A percentile compares a stretch with the other conserved stretches of the same genome.
Evolutionary conservation across 2,797 vertebrate species (phyloP).

Genomic region (Brachyrhaphis roseni): DNA sequence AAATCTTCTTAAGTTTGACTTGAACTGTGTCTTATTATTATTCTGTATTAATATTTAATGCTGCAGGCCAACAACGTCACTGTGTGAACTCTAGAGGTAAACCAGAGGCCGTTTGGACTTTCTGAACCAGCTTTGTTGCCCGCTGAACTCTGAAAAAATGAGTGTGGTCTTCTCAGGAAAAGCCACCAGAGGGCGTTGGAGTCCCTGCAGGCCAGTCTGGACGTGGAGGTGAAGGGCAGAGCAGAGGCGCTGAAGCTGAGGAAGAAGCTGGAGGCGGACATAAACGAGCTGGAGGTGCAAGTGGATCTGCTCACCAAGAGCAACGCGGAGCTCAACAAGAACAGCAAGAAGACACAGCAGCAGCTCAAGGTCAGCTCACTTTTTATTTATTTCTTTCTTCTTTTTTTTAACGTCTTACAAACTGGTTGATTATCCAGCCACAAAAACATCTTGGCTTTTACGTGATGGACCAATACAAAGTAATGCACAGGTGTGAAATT

Average conservation of each 20-base stretch:
- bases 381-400: neutral
- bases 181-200: slow-evolving; percentile 83
- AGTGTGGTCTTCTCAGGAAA: slow-evolving; percentile 69
- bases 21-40: neutral
- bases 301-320: slow-evolving; percentile 81
- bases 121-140: neutral
- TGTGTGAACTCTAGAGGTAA: slow-evolving; percentile 44
- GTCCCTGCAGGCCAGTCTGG: slow-evolving; percentile 83
- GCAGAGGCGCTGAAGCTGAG: slow-evolving; percentile 79
- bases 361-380: slow-evolving; percentile 79
- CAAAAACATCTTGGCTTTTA: neutral
- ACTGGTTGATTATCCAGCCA: neutral
- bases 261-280: slow-evolving; percentile 85
- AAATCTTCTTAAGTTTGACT: too few species aligned
- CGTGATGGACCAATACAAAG: neutral
- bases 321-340: slow-evolving; percentile 81
- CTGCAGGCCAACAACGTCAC: slow-evolving; percentile 30
- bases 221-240: slow-evolving; percentile 82
- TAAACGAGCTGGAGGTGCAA: slow-evolving; percentile 84
- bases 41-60: slow-evolving; percentile 7
- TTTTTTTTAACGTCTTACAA: neutral
- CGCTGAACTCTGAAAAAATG: neutral
- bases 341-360: slow-evolving; percentile 82
- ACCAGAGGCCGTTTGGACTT: neutral
- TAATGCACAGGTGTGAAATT: neutral